These are phyloP conservation scores for Acanthiza pusilla DNA, from an alignment of 2,797 vertebrate species.

Conservation along the genomic window DNA sequence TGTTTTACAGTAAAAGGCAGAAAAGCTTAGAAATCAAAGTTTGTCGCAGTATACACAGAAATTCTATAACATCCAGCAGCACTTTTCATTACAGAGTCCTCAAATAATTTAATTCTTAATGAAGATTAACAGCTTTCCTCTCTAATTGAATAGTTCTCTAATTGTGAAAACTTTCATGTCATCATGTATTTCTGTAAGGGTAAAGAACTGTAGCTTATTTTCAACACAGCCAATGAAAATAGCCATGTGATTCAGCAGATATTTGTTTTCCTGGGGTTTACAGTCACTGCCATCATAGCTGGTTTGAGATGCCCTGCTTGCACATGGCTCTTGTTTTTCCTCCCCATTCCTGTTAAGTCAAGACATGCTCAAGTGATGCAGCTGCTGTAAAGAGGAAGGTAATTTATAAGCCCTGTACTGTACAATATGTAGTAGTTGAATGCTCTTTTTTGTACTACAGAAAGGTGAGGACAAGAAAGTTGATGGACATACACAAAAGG, in stretches of 20 bases:
- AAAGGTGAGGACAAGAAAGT: neutral
- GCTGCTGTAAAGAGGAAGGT: neutral
- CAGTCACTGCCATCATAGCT: neutral
- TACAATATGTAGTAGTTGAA: neutral
- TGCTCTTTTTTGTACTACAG: neutral
- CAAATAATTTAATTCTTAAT: neutral
- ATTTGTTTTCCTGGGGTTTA: neutral
- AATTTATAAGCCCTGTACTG: neutral
- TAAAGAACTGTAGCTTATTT: neutral
- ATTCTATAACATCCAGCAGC: neutral
- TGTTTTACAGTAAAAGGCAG: neutral
- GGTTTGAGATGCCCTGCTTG: neutral
- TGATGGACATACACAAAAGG: neutral
- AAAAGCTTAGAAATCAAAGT: neutral
- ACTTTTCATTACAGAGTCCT: neutral
- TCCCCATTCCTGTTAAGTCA: neutral
- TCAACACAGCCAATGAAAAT: neutral
- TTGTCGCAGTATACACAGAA: neutral
- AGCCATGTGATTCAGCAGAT: neutral
- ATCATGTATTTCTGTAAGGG: neutral
- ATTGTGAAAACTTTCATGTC: neutral
- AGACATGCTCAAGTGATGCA: neutral
- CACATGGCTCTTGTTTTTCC: neutral
- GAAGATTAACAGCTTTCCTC: neutral
- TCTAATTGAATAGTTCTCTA: neutral